Conservation (phyloP, 2,113 vertebrate species). For the Oostethus manadensis region DNA sequence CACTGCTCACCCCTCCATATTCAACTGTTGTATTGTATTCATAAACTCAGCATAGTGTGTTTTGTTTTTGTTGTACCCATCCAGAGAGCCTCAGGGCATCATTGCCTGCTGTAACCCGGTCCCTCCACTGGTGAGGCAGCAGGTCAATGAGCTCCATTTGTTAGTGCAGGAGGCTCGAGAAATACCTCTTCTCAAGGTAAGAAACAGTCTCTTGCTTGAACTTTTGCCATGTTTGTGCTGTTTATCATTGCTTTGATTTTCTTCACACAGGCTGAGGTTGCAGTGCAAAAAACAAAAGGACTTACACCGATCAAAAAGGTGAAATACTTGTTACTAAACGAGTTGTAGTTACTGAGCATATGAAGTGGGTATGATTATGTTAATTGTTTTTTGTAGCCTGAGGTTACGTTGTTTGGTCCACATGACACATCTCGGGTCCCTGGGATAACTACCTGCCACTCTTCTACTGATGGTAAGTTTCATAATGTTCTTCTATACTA, state of each 20-base stretch:
- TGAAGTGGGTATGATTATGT: conserved; percentile 7
- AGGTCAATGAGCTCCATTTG: conserved; percentile 89
- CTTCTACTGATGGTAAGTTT: conserved; percentile 66
- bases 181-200: conserved; percentile 90
- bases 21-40: conserved; percentile 13
- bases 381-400: conserved; percentile 52
- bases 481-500: too few relatives aligned
- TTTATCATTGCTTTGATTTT: neutral
- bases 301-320: conserved; percentile 70
- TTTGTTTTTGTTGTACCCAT: conserved; percentile 14
- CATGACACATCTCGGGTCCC: conserved; percentile 81
- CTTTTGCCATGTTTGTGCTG: neutral
- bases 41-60: conserved; percentile 3
- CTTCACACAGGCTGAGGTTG: conserved; percentile 63
- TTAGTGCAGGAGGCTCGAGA: conserved; percentile 86
- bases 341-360: neutral
- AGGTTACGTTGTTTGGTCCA: conserved; percentile 83
- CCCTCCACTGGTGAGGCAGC: conserved; percentile 88
- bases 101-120: conserved; percentile 92
- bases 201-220: conserved; percentile 12
- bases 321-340: neutral
- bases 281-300: conserved; percentile 60
- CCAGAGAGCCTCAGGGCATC: conserved; percentile 90
- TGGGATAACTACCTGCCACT: conserved; percentile 39
- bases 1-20: neutral